Conservation (phyloP, 2,797 vertebrate species). For the Anas georgica region DNA sequence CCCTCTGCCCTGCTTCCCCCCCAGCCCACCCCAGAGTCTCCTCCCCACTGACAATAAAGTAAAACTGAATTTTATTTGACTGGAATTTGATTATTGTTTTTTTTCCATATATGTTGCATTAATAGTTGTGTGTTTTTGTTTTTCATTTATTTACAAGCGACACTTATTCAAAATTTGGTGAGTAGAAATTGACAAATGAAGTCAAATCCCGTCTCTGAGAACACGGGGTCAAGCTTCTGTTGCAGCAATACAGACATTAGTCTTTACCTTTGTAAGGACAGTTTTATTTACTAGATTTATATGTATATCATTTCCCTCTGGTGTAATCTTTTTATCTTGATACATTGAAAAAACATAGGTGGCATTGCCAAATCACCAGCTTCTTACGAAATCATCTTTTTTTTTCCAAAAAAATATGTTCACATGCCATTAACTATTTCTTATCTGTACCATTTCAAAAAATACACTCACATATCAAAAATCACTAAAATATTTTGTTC, state of each 20-base stretch:
- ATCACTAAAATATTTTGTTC: neutral
- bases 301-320: neutral
- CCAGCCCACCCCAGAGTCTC: accelerated
- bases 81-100: neutral
- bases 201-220: neutral
- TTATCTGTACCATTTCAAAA: neutral
- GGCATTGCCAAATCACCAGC: neutral
- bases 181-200: neutral
- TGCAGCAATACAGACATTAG: neutral
- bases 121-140: neutral
- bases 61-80: constrained; percentile 21
- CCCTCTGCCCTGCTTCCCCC: neutral
- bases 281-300: neutral
- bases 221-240: neutral
- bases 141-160: neutral
- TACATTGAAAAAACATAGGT: neutral
- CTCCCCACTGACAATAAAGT: constrained; percentile 35
- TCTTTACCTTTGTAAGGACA: neutral
- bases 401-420: neutral
- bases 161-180: neutral
- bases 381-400: neutral
- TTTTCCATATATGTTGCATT: neutral
- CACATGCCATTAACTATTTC: neutral
- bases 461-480: neutral
- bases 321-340: neutral